Percentiles rank a stretch among this genome's conserved stretches.
phyloP scores from a whole-genome alignment of 2,888 invertebrate genomes.

The Seira ritae region DNA sequence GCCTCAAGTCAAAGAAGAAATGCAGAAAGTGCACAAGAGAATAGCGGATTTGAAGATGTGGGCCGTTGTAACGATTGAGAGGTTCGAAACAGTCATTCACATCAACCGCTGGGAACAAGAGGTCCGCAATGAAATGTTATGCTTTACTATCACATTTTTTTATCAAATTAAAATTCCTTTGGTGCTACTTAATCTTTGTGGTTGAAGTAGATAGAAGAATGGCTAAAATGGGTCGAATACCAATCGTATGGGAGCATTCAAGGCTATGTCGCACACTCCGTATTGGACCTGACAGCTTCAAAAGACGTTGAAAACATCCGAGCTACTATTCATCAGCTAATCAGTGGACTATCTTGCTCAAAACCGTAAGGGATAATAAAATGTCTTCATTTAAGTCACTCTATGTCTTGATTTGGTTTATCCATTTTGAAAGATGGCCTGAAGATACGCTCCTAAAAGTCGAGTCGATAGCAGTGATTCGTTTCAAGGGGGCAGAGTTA shows the following conservation, averaged over 20 bases:
- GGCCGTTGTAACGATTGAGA: constrained; percentile 61
- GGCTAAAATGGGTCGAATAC: constrained; percentile 71
- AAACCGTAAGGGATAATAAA: constrained; percentile 60
- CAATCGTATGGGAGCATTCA: constrained; percentile 69
- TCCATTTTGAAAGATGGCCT: constrained; percentile 61
- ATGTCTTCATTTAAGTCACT: constrained; percentile 11
- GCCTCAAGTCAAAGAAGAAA: constrained; percentile 45
- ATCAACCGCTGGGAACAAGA: constrained; percentile 73
- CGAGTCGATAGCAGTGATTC: constrained; percentile 64
- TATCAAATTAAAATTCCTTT: neutral
- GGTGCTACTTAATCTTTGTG: neutral
- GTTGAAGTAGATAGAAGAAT: constrained; percentile 63
- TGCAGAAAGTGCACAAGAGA: constrained; percentile 64
- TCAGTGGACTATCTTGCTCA: constrained; percentile 68
- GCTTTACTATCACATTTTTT: no score
- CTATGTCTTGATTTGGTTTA: neutral
- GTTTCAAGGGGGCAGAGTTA: constrained; percentile 69
- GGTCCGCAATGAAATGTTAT: constrained; percentile 19
- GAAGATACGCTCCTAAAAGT: constrained; percentile 63
- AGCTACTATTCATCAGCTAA: constrained; percentile 65
- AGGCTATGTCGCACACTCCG: constrained; percentile 68
- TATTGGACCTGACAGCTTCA: constrained; percentile 55
- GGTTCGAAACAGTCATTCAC: constrained; percentile 64
- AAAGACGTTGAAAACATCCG: constrained; percentile 62
- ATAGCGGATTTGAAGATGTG: constrained; percentile 64